Percentiles rank a stretch among this genome's conserved stretches.
Evolutionary conservation across 2,888 invertebrate species (phyloP).

Genomic region (Tridacna crocea): DNA sequence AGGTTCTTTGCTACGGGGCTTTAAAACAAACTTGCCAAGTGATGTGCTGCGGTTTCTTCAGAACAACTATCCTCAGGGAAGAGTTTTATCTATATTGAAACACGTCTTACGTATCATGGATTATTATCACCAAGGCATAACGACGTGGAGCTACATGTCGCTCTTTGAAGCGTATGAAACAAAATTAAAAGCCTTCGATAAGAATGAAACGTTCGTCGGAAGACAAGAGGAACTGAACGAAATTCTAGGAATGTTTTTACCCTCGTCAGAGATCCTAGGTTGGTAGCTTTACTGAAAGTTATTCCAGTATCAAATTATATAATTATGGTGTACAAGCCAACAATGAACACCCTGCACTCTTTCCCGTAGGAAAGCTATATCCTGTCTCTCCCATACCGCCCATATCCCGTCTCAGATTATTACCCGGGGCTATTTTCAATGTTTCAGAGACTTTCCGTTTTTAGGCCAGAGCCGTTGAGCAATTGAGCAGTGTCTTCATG

Average conservation of each 20-base stretch:
- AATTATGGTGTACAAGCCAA: neutral
- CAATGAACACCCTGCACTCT: too few species aligned
- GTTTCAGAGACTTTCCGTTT: too few species aligned
- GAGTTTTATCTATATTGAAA: neutral
- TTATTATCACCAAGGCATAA: constrained; percentile 5
- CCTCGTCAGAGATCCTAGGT: neutral
- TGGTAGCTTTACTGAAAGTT: too few species aligned
- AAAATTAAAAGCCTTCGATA: neutral
- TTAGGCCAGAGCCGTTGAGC: too few species aligned
- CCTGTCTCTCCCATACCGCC: too few species aligned
- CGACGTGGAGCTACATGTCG: neutral
- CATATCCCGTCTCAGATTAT: too few species aligned
- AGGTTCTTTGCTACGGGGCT: neutral
- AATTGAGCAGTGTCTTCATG: too few species aligned
- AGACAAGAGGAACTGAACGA: neutral
- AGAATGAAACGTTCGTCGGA: constrained; percentile 3
- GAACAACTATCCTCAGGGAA: neutral
- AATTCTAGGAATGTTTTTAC: constrained; percentile 1
- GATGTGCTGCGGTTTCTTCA: neutral
- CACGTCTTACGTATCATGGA: constrained; percentile 12
- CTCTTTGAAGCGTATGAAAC: neutral
- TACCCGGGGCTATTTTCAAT: too few species aligned
- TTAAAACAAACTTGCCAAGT: neutral
- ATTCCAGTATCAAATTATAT: neutral
- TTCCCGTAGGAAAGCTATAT: too few species aligned